Conservation (phyloP, 2,113 vertebrate genomes). For the Pterocles orientalis region DNA sequence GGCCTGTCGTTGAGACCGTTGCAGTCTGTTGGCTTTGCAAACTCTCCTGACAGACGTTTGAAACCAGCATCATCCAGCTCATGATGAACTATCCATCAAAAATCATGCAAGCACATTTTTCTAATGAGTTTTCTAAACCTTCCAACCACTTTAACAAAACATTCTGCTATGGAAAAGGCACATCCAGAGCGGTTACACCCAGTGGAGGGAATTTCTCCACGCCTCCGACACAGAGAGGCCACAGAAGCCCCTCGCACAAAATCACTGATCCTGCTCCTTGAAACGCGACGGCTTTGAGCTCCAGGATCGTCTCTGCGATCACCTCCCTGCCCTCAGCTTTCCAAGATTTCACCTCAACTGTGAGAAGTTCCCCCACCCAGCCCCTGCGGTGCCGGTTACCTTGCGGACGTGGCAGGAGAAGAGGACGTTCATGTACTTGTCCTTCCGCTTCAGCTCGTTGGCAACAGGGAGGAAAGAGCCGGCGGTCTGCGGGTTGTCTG, state of each 20-base stretch:
- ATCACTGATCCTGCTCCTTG: too few species aligned
- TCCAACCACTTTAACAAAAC: background rate
- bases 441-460: slow-evolving; percentile 92
- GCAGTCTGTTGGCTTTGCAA: background rate
- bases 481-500: slow-evolving; percentile 81
- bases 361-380: background rate
- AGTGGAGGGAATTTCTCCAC: background rate
- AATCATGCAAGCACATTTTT: background rate
- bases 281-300: background rate
- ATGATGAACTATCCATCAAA: background rate
- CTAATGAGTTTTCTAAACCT: background rate
- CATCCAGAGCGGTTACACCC: background rate
- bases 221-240: accelerated
- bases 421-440: slow-evolving; percentile 96
- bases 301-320: background rate
- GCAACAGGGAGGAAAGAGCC: slow-evolving; percentile 86
- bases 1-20: background rate
- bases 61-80: background rate
- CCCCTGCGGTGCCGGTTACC: slow-evolving; percentile 65
- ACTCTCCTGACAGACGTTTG: background rate
- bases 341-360: background rate
- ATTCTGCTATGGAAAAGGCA: background rate
- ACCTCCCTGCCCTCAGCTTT: too few species aligned
- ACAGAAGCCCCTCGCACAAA: background rate
- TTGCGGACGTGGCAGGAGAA: slow-evolving; percentile 97